Percentiles rank a stretch among this genome's conserved stretches.
Conservation (phyloP, 2,797 vertebrate species). For the Lepilemur ruficaudatus region DNA sequence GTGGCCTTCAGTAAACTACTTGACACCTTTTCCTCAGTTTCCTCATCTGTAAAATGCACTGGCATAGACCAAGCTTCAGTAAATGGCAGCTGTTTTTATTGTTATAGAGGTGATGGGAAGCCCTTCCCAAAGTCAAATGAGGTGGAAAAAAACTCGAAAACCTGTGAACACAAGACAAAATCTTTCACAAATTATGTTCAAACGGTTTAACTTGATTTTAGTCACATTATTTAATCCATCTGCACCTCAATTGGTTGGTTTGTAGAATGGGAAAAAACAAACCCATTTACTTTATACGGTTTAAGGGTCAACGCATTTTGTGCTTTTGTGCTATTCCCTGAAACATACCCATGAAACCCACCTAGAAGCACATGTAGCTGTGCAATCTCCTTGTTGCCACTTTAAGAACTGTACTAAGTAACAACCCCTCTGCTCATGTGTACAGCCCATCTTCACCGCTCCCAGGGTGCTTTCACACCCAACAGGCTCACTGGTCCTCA, state of each 20-base stretch:
- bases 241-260: neutral
- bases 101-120: neutral
- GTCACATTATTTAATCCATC: neutral
- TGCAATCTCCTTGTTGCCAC: too few species aligned
- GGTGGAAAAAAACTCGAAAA: neutral
- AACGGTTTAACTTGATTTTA: neutral
- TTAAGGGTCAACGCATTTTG: neutral
- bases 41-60: neutral
- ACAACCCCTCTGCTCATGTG: fast-evolving
- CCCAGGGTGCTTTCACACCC: neutral
- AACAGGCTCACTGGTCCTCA: neutral
- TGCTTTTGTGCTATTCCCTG: neutral
- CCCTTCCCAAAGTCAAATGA: neutral
- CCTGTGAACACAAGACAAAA: neutral
- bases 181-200: neutral
- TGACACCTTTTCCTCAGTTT: neutral
- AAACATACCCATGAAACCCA: neutral
- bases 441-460: neutral
- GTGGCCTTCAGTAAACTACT: neutral
- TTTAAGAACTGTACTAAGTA: neutral
- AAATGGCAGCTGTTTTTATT: neutral
- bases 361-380: neutral
- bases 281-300: neutral
- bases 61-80: neutral
- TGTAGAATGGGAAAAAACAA: neutral